Percentiles rank a stretch among this genome's conserved stretches.
Evolutionary conservation across 1,140 invertebrate species (phyloP).

Genomic region (Drosophila punjabiensis): DNA sequence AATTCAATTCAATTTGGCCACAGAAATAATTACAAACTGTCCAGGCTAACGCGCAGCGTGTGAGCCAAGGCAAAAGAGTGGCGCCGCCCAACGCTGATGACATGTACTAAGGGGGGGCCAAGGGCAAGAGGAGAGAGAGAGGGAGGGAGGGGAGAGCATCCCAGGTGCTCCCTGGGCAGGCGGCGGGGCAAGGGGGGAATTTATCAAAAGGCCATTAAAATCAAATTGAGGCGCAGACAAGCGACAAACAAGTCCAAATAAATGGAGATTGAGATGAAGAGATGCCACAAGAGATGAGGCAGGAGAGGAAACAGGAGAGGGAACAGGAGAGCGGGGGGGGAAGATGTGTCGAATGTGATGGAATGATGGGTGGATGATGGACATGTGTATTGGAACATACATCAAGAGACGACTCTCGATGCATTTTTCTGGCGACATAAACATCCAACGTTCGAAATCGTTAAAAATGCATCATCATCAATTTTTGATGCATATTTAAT

Average conservation of each 20-base stretch:
- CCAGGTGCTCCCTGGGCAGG: neutral
- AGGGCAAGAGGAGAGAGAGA: constrained; percentile 2
- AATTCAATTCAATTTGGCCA: constrained; percentile 82
- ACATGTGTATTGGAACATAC: constrained; percentile 56
- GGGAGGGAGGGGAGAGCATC: neutral
- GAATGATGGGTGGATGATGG: constrained; percentile 46
- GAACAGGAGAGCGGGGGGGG: neutral
- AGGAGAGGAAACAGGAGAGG: neutral
- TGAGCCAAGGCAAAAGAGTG: constrained; percentile 55
- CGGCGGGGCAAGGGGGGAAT: constrained; percentile 24
- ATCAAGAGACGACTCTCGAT: constrained; percentile 63
- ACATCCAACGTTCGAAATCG: constrained; percentile 76
- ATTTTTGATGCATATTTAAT: constrained; percentile 84
- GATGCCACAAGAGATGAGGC: neutral
- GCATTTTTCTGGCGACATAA: constrained; percentile 67
- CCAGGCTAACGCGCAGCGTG: constrained; percentile 77
- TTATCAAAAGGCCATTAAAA: constrained; percentile 80
- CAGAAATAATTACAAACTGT: constrained; percentile 81
- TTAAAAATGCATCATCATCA: constrained; percentile 85
- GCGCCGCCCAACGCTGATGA: constrained; percentile 63
- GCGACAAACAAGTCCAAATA: constrained; percentile 51
- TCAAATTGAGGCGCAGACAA: constrained; percentile 71
- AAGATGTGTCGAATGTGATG: constrained; percentile 50
- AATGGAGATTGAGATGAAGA: constrained; percentile 18
- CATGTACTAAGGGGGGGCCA: constrained; percentile 61